Percentiles rank a stretch among this genome's conserved stretches.
These are phyloP conservation scores for Sinocyclocheilus maitianheensis DNA, from an alignment of 2,113 vertebrate species.

Conservation along the genomic window DNA sequence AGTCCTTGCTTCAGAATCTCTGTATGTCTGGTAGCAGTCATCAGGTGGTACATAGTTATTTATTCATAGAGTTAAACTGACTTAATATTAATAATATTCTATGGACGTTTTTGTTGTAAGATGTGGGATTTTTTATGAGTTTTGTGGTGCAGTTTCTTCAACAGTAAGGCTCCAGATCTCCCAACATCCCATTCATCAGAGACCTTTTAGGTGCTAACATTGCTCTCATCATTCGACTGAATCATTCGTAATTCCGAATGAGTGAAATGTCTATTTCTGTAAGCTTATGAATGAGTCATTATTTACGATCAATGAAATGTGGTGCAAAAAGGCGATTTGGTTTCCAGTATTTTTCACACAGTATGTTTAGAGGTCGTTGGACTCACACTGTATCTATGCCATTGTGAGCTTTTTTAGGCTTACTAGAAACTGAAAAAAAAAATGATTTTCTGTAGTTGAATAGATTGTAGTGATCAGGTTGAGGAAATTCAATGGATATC, in stretches of 20 bases:
- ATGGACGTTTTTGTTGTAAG: not conserved
- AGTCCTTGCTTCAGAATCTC: slow-evolving; percentile 60
- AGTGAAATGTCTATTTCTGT: not conserved
- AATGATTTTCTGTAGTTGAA: not conserved
- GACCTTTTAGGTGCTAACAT: slow-evolving; percentile 9
- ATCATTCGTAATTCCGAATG: slow-evolving; percentile 1
- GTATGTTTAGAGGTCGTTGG: not conserved
- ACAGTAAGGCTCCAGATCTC: not conserved
- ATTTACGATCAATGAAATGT: not conserved
- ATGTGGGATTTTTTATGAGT: not conserved
- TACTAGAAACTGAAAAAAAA: not conserved
- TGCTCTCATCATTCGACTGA: not conserved
- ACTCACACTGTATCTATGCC: not conserved
- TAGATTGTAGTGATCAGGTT: not conserved
- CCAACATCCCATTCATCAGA: not conserved
- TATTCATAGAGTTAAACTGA: not conserved
- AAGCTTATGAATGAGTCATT: slow-evolving; percentile 22
- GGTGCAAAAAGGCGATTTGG: not conserved
- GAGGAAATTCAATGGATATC: not conserved
- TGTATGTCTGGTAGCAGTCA: not conserved
- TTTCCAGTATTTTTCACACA: not conserved
- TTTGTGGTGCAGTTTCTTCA: not conserved
- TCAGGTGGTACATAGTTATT: not conserved
- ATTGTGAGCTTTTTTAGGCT: not conserved
- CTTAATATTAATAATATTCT: not conserved